phyloP scores from a whole-genome alignment of 2,888 invertebrate species.

The Megaustenia siamemsis region DNA sequence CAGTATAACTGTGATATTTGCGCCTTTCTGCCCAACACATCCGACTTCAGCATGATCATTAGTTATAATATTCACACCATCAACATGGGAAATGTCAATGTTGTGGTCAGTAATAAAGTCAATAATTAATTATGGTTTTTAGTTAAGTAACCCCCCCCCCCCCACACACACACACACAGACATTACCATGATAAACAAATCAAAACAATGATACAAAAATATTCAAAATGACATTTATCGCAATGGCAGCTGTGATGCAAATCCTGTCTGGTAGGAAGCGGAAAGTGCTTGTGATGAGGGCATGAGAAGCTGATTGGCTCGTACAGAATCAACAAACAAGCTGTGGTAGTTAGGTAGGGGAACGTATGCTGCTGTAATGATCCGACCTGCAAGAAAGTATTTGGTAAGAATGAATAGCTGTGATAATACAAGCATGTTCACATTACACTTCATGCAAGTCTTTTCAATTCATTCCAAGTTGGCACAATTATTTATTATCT shows the following conservation, averaged over 20 bases:
- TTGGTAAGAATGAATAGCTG: not conserved
- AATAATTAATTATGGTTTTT: too few species aligned
- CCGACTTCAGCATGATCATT: too few species aligned
- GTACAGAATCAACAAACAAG: slow-evolving; percentile 91
- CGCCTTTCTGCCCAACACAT: too few species aligned
- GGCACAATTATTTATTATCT: too few species aligned
- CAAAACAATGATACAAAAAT: too few species aligned
- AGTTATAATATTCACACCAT: too few species aligned
- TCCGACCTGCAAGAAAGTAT: slow-evolving; percentile 85
- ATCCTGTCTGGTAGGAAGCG: slow-evolving; percentile 63
- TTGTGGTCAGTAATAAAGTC: too few species aligned
- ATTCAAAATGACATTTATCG: not conserved
- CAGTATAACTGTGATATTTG: too few species aligned
- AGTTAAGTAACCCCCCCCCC: not conserved
- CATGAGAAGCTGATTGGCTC: slow-evolving; percentile 74
- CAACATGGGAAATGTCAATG: too few species aligned
- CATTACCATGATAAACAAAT: not conserved
- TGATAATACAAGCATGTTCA: too few species aligned
- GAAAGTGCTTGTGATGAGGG: slow-evolving; percentile 74
- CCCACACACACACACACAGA: not conserved
- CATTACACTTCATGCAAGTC: too few species aligned
- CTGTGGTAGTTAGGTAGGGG: slow-evolving; percentile 98
- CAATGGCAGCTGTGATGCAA: slow-evolving; percentile 42
- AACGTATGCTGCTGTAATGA: slow-evolving; percentile 98
- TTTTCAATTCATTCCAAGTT: too few species aligned